phyloP scores from a whole-genome alignment of 2,797 vertebrate species.

The Pantherophis vulpinus region DNA sequence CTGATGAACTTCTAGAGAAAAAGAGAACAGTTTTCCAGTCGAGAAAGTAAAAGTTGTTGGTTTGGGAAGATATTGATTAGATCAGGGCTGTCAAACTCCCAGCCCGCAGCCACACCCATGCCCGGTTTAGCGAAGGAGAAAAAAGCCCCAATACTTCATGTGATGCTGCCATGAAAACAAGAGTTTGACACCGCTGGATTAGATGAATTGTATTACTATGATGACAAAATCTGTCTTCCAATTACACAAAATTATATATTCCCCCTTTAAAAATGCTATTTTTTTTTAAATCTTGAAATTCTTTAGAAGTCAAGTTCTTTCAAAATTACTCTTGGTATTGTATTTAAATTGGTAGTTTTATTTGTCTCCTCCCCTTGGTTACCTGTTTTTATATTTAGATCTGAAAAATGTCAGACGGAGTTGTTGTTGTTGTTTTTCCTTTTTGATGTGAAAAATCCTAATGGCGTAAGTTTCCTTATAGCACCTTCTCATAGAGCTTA shows the following conservation, averaged over 20 bases:
- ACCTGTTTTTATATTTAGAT: neutral
- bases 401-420: neutral
- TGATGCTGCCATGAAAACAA: no score
- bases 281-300: neutral
- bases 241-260: neutral
- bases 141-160: no score
- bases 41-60: neutral
- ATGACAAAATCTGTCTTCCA: neutral
- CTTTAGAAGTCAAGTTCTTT: neutral
- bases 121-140: no score
- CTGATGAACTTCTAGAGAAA: neutral
- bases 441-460: neutral
- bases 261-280: neutral
- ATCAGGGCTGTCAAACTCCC: neutral
- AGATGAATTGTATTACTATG: neutral
- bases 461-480: neutral
- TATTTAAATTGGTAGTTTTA: neutral
- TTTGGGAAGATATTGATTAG: neutral
- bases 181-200: neutral
- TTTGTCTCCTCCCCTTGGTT: neutral
- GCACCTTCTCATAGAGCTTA: neutral
- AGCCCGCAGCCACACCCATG: no score
- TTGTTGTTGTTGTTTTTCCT: neutral
- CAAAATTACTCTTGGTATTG: neutral
- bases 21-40: neutral